A percentile compares a stretch with the other conserved stretches of the same genome.
Evolutionary conservation across 2,113 vertebrate species (phyloP).

Genomic region (Boulengeromyrus knoepffleri): DNA sequence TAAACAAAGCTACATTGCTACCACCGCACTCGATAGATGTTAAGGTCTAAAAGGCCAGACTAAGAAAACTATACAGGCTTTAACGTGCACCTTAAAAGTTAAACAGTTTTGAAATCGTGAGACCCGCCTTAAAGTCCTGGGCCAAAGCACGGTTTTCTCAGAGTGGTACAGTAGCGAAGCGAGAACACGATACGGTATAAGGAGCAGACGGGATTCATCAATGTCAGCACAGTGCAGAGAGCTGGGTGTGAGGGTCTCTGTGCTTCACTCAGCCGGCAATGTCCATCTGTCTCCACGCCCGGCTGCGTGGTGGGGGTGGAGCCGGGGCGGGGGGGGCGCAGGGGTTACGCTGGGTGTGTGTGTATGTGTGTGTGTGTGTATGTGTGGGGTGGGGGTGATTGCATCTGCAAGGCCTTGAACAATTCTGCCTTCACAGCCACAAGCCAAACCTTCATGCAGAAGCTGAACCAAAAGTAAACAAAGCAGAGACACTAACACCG

Average conservation of each 20-base stretch:
- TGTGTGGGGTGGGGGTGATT: constrained; percentile 28
- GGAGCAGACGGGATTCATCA: background rate
- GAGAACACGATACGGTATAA: background rate
- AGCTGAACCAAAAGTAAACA: constrained; percentile 53
- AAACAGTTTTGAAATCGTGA: background rate
- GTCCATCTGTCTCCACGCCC: constrained; percentile 3
- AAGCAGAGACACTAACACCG: constrained; percentile 44
- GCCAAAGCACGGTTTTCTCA: background rate
- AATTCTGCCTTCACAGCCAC: constrained; percentile 52
- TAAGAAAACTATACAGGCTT: background rate
- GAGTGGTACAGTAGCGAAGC: background rate
- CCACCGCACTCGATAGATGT: background rate
- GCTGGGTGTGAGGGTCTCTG: background rate
- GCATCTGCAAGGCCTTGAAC: constrained; percentile 46
- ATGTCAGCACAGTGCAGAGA: background rate
- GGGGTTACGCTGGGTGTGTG: background rate
- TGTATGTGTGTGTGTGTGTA: background rate
- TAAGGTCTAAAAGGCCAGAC: background rate
- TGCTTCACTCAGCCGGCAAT: background rate
- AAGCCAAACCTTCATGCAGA: constrained; percentile 34
- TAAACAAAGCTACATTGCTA: background rate
- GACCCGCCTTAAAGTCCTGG: background rate
- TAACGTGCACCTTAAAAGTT: background rate
- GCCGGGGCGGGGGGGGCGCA: background rate
- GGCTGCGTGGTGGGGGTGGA: background rate